Percentiles rank a stretch among this genome's conserved stretches.
Conservation (phyloP, 1,140 invertebrate genomes). For the Chironomus striatipennis region DNA sequence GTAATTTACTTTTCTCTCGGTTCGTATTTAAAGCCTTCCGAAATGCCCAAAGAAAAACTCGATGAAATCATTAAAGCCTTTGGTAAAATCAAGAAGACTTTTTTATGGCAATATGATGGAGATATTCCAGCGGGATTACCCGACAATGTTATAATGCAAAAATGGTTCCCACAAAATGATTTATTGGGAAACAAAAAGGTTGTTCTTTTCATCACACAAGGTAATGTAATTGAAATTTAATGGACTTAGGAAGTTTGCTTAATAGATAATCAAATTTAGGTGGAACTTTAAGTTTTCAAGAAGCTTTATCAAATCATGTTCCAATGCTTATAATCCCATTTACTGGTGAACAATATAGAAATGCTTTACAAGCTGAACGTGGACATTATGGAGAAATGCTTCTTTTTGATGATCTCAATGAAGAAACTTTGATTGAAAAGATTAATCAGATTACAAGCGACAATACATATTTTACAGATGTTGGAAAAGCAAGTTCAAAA, state of each 20-base stretch:
- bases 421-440: neutral
- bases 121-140: conserved; percentile 45
- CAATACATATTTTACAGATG: neutral
- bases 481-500: neutral
- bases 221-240: conserved; percentile 31
- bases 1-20: conserved; percentile 25
- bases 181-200: conserved; percentile 44
- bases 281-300: conserved; percentile 32
- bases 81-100: conserved; percentile 41
- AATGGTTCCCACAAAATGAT: conserved; percentile 60
- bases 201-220: conserved; percentile 48
- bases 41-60: conserved; percentile 26
- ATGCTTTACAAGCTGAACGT: neutral
- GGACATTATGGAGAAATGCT: neutral
- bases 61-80: conserved; percentile 28
- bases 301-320: neutral
- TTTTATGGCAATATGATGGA: conserved; percentile 48
- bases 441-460: neutral
- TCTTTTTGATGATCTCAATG: neutral
- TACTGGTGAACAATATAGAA: neutral
- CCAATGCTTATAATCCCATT: neutral
- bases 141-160: conserved; percentile 51
- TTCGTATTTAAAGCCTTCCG: conserved; percentile 22
- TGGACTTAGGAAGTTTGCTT: no score
- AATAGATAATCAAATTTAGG: no score